A percentile compares a stretch with the other conserved stretches of the same genome.
These are phyloP conservation scores for Sebastes taczanowskii DNA, from an alignment of 2,797 vertebrate species.

Conservation along the genomic window DNA sequence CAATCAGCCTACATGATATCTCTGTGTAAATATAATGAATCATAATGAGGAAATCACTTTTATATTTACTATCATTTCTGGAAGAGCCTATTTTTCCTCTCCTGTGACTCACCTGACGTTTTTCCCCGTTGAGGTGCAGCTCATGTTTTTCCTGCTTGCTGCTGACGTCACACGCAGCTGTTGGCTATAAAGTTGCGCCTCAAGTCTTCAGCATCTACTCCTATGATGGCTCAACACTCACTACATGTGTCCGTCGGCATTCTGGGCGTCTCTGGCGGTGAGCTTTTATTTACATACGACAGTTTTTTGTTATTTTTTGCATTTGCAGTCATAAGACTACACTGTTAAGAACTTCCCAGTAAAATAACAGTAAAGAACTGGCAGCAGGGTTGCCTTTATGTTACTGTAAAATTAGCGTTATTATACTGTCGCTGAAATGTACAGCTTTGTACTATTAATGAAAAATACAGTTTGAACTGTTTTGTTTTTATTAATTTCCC, in stretches of 20 bases:
- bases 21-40: background rate
- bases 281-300: background rate
- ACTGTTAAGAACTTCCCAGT: no score
- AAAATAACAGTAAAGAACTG: no score
- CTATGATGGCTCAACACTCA: conserved; percentile 63
- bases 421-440: no score
- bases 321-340: background rate
- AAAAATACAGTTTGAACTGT: no score
- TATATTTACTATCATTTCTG: rapidly evolving
- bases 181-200: conserved; percentile 22
- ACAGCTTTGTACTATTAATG: no score
- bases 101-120: rapidly evolving
- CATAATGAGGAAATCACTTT: background rate
- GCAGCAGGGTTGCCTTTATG: no score
- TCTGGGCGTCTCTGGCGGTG: conserved; percentile 84
- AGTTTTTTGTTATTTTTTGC: background rate
- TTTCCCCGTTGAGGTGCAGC: background rate
- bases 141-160: background rate
- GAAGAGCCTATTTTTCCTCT: background rate
- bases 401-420: no score
- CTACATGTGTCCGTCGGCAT: conserved; percentile 82
- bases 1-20: background rate
- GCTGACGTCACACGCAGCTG: conserved; percentile 33
- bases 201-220: rapidly evolving
- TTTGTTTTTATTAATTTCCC: no score